Evolutionary conservation across 35 echinoderm and acorn worm species (phyloP), one percentile per base, ranked within the genome.

Genomic region (Patiria miniata): DNA sequence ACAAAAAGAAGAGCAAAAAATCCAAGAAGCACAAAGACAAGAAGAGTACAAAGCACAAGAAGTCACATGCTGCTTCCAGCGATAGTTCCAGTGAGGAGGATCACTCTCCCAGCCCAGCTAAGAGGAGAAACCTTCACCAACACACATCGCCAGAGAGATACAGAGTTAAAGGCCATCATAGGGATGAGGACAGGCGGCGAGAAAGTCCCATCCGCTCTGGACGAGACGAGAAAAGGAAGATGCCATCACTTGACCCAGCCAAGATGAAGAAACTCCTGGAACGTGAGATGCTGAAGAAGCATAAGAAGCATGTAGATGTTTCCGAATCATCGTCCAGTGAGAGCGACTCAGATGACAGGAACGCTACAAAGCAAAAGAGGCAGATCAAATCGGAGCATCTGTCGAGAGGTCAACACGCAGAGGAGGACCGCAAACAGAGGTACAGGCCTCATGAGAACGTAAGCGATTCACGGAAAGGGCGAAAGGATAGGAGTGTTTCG

Each of bases 1-100:
- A 91, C 55, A 91, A 81, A 40, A 91, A 91, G 83, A 90, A 85
- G 68, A 83, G 78, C 22, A 90, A 93, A 69, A 88, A 93, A 56
- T 39, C 55, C 18, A 85, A 87, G 47, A 86, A 90, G 56, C 86
- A 82, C 36, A 95, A 92, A 51, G 83, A 93, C 53, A 78, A 84
- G 76, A 86, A 86, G 73, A 90, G 52, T 55, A 81, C 51, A 73
- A 91, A 91, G 87, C 83, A 91, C 14, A 95, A 88, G 61, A 96
- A 80, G 79, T 91, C 89, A 32, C 57, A 79, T 37, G 55, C 77
- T 19, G 69, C 78, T 8, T 83, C 78, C 9, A 91, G 82, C 34
- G 68, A 87, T 16, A 83, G 68, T 53, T 86, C 88, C n/a, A 88
- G 86, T 39, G 86, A 87, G 39, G 61, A 87, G 12, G 79, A 78